Percentiles rank a stretch among this genome's conserved stretches.
These are phyloP conservation scores for Chaetorhynchus papuensis DNA, from an alignment of 2,113 vertebrate genomes.

Conservation along the genomic window DNA sequence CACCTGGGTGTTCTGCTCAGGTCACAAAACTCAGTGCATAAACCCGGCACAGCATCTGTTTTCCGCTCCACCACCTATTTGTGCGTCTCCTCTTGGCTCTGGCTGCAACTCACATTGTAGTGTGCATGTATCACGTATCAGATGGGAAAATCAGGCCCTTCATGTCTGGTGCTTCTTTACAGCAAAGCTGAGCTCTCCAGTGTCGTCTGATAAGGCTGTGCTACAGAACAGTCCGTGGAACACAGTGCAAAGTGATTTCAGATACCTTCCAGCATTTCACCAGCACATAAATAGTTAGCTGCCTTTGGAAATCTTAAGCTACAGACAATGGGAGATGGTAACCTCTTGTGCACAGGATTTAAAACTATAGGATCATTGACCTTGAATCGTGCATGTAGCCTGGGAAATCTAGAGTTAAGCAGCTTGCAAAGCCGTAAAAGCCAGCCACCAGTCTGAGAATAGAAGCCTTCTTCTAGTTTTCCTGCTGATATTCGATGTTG, in stretches of 20 bases:
- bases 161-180: neutral
- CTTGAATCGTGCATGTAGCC: slow-evolving; percentile 15
- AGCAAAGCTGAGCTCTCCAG: neutral
- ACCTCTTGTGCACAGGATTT: slow-evolving; percentile 23
- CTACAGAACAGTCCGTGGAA: neutral
- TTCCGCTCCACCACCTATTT: neutral
- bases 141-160: neutral
- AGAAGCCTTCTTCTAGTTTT: neutral
- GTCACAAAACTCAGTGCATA: neutral
- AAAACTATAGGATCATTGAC: slow-evolving; percentile 28
- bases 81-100: neutral
- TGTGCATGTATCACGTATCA: neutral
- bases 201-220: neutral
- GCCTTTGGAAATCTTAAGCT: neutral
- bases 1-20: neutral
- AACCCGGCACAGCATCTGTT: neutral
- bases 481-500: slow-evolving; percentile 39
- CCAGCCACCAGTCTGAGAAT: neutral
- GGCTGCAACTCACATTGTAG: neutral
- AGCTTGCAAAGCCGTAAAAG: slow-evolving; percentile 14
- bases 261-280: neutral
- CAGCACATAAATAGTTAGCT: neutral
- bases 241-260: neutral
- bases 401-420: slow-evolving; percentile 47
- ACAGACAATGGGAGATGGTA: slow-evolving; percentile 33